Conservation (phyloP, 2,113 vertebrate genomes). For the Gracilinanus agilis region DNA sequence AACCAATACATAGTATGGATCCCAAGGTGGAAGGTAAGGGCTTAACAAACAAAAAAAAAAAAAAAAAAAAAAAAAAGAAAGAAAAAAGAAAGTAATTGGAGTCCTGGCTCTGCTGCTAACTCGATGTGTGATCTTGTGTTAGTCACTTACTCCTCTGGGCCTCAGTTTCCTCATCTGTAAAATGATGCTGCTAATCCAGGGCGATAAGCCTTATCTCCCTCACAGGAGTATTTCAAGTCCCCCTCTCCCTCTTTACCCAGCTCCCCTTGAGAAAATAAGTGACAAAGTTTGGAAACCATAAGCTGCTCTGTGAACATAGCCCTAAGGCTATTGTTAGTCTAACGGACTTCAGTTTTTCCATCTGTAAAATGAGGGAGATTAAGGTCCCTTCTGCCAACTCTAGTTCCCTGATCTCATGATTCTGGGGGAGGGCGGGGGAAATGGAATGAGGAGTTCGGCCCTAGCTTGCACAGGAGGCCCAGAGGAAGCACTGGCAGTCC, state of each 20-base stretch:
- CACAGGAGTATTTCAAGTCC: not conserved
- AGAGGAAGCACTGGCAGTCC: not conserved
- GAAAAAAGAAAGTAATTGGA: too few relatives aligned
- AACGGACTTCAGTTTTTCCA: not conserved
- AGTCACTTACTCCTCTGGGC: not conserved
- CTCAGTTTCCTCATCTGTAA: not conserved
- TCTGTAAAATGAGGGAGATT: not conserved
- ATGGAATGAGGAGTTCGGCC: not conserved
- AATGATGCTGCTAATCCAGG: not conserved
- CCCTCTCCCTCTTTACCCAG: not conserved
- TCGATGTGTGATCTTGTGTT: not conserved
- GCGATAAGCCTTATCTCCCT: not conserved
- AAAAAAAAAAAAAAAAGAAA: too few relatives aligned
- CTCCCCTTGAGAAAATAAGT: not conserved
- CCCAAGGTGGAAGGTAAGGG: too few relatives aligned
- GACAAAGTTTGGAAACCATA: not conserved
- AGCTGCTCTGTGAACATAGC: not conserved
- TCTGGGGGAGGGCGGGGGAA: not conserved
- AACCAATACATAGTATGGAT: too few relatives aligned
- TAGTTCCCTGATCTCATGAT: not conserved
- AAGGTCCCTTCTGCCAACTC: not conserved
- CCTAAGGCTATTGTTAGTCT: too few relatives aligned
- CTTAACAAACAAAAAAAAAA: too few relatives aligned
- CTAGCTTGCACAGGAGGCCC: not conserved
- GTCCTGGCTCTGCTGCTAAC: not conserved